A percentile compares a stretch with the other conserved stretches of the same genome.
Evolutionary conservation across 2,888 invertebrate species (phyloP).

Genomic region (Brassicogethes aeneus): DNA sequence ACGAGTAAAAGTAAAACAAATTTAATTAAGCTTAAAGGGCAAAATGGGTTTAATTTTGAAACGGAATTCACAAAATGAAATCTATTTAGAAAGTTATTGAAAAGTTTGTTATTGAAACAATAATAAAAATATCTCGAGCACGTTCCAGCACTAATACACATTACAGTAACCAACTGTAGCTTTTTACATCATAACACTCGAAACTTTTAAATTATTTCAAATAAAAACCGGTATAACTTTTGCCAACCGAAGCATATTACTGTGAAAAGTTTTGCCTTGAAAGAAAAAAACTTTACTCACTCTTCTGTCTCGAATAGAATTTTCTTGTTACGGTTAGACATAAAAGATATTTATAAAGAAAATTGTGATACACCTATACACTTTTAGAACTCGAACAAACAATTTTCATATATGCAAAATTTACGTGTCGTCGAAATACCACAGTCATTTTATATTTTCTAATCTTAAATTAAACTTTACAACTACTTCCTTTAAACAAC

Average conservation of each 20-base stretch:
- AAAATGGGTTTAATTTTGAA: background rate
- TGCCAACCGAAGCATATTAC: slow-evolving; percentile 3
- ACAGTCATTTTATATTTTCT: background rate
- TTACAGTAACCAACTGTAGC: slow-evolving; percentile 3
- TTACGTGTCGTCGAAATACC: background rate
- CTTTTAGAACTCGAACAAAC: background rate
- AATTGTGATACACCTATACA: background rate
- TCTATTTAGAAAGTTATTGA: slow-evolving; percentile 1
- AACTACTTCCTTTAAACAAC: no score
- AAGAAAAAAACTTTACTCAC: slow-evolving; percentile 6
- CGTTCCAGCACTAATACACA: background rate
- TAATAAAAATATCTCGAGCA: background rate
- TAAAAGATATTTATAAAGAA: slow-evolving; percentile 9
- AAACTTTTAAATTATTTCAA: slow-evolving; percentile 3
- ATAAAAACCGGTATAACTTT: slow-evolving; percentile 4
- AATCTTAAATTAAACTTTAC: no score
- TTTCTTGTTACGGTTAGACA: slow-evolving; percentile 7
- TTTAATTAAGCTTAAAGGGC: no score
- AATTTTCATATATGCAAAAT: background rate
- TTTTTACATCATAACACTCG: slow-evolving; percentile 1
- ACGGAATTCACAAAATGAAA: no score
- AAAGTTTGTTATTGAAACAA: slow-evolving; percentile 2
- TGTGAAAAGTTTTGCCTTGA: slow-evolving; percentile 4
- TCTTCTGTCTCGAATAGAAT: slow-evolving; percentile 6
- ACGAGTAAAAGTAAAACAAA: background rate